Evolutionary conservation across 1,140 invertebrate species (phyloP).

Genomic region (Pseudoatta argentina): DNA sequence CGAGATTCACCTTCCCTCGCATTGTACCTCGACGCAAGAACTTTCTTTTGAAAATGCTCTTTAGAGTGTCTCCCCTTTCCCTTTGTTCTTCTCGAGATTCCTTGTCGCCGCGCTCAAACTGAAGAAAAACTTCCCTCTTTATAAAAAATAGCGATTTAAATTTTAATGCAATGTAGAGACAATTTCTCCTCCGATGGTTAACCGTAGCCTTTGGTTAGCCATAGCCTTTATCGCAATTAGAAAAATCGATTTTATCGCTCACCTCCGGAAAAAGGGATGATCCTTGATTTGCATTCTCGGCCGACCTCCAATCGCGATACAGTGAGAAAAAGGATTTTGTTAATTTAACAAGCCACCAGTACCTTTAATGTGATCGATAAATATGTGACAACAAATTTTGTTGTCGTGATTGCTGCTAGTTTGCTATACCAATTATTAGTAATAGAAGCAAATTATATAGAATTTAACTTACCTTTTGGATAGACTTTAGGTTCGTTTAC

Average conservation of each 20-base stretch:
- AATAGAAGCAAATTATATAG: too few species aligned
- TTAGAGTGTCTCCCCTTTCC: constrained; percentile 9
- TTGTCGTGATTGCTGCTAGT: too few species aligned
- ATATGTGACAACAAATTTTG: too few species aligned
- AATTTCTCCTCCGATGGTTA: constrained; percentile 16
- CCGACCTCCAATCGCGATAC: neutral
- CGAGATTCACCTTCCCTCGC: constrained; percentile 10
- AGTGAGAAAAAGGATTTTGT: too few species aligned
- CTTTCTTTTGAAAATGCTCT: constrained; percentile 63
- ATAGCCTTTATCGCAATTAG: constrained; percentile 42
- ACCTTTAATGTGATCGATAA: too few species aligned
- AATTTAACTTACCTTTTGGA: too few species aligned
- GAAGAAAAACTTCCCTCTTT: constrained; percentile 39
- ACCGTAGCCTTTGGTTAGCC: neutral
- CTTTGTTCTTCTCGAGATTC: constrained; percentile 15
- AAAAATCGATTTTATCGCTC: constrained; percentile 50
- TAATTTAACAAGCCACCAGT: too few species aligned
- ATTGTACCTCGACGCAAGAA: constrained; percentile 14
- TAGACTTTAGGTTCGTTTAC: too few species aligned
- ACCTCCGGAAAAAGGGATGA: neutral
- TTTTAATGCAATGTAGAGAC: neutral
- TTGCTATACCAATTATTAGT: too few species aligned
- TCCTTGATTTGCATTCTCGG: constrained; percentile 32
- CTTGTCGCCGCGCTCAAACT: neutral
- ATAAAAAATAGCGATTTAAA: constrained; percentile 62